Evolutionary conservation across 2,113 vertebrate species (phyloP), one percentile per base, ranked within the genome.

Genomic region (Chroicocephalus ridibundus): DNA sequence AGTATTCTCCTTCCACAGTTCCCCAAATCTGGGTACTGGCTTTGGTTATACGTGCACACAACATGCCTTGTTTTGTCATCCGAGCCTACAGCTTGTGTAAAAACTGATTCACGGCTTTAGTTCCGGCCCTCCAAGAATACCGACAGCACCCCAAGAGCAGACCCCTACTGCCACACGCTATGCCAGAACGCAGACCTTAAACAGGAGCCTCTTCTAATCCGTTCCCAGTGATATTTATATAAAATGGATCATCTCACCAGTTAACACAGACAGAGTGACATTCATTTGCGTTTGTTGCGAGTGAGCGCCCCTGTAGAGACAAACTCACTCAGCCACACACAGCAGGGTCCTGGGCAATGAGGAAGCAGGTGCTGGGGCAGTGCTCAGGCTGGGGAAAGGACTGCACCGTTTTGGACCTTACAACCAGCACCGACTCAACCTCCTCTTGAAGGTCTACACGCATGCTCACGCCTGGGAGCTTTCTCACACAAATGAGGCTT

Each of bases 291-390:
- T 69, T 34, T 61, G 57, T 44, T 52, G 32, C 13, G 22, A 11
- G 6, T 10, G 21, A 57, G 32, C 3, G 3, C 13, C 38, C 12
- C 25, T 36, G 29, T 19, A 49, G 4, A 29, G n/a, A 57, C 3
- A 40, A 29, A 25, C 10, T 42, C 19, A 10, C 16, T 25, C 26
- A 51, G 75, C 14, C 51, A 57, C 27, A 38, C 0, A 0, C 40
- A 66, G 69, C 27, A 52, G 22, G 21, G 3, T 58, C 75, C 42
- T 75, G 51, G 27, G 70, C 46, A 55, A 40, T 27, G 46, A 58
- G 34, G 51, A 49, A 49, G 44, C 9, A 20, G 25, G 44, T 27
- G 38, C 34, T 20, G 2, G 15, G 3, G 10, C 40, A 90, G 65
- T 13, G 31, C 13, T 0, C 1, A 36, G 40, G 19, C 6, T 16